Conservation (phyloP, 2,797 vertebrate species). For the Helostoma temminkii region DNA sequence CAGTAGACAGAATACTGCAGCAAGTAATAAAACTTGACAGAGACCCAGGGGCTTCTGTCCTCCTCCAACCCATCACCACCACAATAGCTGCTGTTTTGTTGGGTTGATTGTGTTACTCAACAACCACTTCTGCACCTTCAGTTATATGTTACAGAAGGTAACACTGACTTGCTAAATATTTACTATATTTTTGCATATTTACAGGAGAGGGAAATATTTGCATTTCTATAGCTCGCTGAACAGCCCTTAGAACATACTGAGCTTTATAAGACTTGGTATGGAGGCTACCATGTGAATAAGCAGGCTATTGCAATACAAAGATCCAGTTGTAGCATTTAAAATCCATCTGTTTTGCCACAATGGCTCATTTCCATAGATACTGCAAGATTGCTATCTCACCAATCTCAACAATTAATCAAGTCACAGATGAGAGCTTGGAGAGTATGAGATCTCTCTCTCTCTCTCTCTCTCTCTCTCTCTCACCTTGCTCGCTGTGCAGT, state of each 20-base stretch:
- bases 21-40: slow-evolving; percentile 74
- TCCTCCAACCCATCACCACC: slow-evolving; percentile 40
- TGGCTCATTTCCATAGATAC: too few species aligned
- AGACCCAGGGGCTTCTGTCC: slow-evolving; percentile 56
- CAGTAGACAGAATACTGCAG: slow-evolving; percentile 49
- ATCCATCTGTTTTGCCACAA: too few species aligned
- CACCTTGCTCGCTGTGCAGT: too few species aligned
- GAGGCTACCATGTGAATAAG: slow-evolving; percentile 33
- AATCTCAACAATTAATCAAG: too few species aligned
- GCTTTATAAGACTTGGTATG: slow-evolving; percentile 46
- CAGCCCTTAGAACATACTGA: slow-evolving; percentile 18
- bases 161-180: slow-evolving; percentile 27
- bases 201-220: not conserved
- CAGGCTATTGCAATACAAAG: too few species aligned
- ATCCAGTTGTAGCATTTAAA: too few species aligned
- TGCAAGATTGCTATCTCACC: too few species aligned
- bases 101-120: slow-evolving; percentile 45
- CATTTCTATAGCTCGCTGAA: slow-evolving; percentile 7
- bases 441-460: too few species aligned
- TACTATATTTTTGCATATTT: slow-evolving; percentile 20
- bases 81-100: slow-evolving; percentile 39
- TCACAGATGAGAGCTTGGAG: too few species aligned
- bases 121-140: slow-evolving; percentile 26
- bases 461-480: too few species aligned
- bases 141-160: slow-evolving; percentile 35